Conservation (phyloP, 37 sponge, comb jelly and placozoan genomes). For the Oopsacas minuta region DNA sequence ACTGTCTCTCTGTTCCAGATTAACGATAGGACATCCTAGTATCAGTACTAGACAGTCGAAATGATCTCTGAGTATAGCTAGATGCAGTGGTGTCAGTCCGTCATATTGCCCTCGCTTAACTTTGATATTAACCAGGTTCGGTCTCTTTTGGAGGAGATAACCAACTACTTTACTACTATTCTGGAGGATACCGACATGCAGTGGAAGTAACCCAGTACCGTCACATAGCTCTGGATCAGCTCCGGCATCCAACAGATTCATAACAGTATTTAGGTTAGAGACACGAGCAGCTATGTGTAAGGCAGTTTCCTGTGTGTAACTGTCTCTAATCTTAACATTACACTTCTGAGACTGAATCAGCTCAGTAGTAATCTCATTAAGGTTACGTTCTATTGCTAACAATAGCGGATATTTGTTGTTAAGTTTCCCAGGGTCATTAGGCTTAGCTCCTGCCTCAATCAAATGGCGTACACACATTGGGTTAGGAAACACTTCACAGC, state of each 20-base stretch:
- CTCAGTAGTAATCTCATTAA: not conserved
- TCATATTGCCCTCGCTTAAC: not conserved
- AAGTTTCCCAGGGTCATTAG: not conserved
- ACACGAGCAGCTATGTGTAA: not conserved
- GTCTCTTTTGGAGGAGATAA: not conserved
- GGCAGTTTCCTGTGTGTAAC: not conserved
- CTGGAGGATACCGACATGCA: not conserved
- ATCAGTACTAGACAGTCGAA: not conserved
- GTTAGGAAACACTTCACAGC: slow-evolving; percentile 4
- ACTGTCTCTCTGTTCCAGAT: not conserved
- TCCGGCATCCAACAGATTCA: not conserved
- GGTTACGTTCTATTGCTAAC: not conserved
- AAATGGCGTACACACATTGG: not conserved
- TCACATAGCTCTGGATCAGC: not conserved
- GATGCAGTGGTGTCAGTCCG: not conserved
- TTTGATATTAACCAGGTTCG: not conserved
- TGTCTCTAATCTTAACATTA: not conserved
- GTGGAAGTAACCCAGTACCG: not conserved
- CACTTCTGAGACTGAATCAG: not conserved
- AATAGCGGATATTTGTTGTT: slow-evolving; percentile 12
- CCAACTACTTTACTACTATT: not conserved
- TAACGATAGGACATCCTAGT: not conserved
- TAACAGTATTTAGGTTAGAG: not conserved
- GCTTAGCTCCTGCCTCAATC: not conserved
- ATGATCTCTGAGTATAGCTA: not conserved